Base-by-base conservation (phyloP, 1,140 invertebrate species). In the Bombus sylvicola region DNA sequence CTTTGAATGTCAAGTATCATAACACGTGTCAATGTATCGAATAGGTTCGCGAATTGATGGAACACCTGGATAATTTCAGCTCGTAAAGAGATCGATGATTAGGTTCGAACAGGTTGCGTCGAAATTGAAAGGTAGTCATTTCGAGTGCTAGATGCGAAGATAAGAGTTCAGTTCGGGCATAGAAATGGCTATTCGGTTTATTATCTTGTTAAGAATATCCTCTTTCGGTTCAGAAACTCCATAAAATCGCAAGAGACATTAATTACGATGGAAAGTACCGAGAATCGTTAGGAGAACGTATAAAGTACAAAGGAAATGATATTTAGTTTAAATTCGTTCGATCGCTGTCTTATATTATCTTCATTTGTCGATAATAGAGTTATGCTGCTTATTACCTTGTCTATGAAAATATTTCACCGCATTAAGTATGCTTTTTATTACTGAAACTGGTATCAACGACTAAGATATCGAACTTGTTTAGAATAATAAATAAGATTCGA, bases 71-170 rank as follows among this genome's bases (percentile, higher is more conserved):
- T 59, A 76, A 76, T 59, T 59, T 34, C 25, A 34, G 62, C 22
- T 41, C 41, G 25, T 41, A 68, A 79, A 10, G 31, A 68, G 62
- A 79, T 79, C 62, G 13, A 66, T 47, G 77, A 68, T 66, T 47
- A 34, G 62, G 39, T 18, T 68, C 13, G 39, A 66, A 79, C 59
- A 64, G 76, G 39, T 37, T 37, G 43, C 34, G 18, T 64, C 41
- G 53, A 12, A 41, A 47, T 37, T 41, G 31, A 53, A 82, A 75
- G 57, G 41, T 75, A 18, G 71, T 75, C 41, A 75, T 82, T 82
- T 82, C 39, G 57, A 64, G 72, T 39, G 10, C 22, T 41, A 74
- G 72, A 82, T 82, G 4, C 39, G 69, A 22, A 43, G 81, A 82
- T 82, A 82, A 74, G 77, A 41, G 39, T 18, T 34, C n/a, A 13